These are phyloP conservation scores for Corvus cornix DNA, from an alignment of 2,113 vertebrate species.

Conservation along the genomic window DNA sequence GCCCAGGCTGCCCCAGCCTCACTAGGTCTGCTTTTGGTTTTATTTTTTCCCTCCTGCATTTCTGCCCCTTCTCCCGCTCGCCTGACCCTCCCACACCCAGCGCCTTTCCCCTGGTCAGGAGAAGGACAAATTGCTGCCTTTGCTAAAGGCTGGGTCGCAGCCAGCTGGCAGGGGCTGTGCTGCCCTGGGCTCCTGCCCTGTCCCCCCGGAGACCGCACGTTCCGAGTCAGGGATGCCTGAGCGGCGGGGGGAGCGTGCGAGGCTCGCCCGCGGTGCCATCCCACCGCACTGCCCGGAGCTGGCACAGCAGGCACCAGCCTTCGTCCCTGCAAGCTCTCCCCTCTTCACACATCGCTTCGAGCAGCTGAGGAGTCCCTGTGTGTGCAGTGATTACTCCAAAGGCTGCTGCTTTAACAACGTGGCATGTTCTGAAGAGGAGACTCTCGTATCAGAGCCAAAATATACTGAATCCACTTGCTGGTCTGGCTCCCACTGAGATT, in stretches of 20 bases:
- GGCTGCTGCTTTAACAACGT: conserved; percentile 55
- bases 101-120: conserved; percentile 17
- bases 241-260: neutral
- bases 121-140: conserved; percentile 26
- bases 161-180: neutral
- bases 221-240: neutral
- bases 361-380: neutral
- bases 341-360: neutral
- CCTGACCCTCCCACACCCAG: neutral
- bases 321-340: neutral
- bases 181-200: neutral
- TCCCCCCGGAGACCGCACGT: conserved; percentile 1
- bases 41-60: neutral
- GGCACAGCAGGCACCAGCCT: neutral
- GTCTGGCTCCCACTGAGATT: conserved; percentile 67
- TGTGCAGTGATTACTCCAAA: neutral
- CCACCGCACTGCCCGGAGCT: neutral
- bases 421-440: conserved; percentile 53
- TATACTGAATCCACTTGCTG: conserved; percentile 61
- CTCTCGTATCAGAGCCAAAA: conserved; percentile 45
- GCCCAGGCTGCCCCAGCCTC: neutral
- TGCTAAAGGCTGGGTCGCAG: neutral
- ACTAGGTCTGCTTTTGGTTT: neutral
- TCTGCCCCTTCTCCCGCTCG: neutral
- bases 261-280: neutral